Evolutionary conservation across 2,797 vertebrate species (phyloP).

Genomic region (Syndactyla subalaris): DNA sequence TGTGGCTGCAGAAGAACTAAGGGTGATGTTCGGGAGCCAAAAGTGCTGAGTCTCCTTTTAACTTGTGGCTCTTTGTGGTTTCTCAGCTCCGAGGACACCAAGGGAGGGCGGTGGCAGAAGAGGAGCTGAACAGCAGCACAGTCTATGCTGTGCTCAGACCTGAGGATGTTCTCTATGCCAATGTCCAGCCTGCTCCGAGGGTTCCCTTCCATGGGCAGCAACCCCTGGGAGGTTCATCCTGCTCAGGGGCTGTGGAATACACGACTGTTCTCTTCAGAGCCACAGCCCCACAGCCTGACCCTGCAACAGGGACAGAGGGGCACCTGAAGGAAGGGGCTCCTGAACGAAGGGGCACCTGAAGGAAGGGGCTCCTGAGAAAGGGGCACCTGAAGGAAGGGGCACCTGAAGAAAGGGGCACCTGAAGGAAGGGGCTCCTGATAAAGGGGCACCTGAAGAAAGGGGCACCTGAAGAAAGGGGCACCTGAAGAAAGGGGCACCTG

Average conservation of each 20-base stretch:
- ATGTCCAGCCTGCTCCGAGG: background rate
- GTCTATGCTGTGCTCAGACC: background rate
- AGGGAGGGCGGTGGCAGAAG: background rate
- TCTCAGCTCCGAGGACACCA: background rate
- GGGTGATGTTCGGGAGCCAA: background rate
- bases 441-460: too few species aligned
- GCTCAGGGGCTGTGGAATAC: conserved; percentile 18
- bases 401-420: too few species aligned
- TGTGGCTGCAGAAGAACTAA: background rate
- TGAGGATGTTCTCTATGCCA: background rate
- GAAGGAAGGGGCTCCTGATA: too few species aligned
- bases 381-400: too few species aligned
- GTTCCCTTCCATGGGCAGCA: background rate
- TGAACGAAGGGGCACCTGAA: too few species aligned
- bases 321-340: background rate
- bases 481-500: too few species aligned
- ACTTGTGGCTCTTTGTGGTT: background rate
- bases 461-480: too few species aligned
- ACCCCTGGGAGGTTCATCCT: background rate
- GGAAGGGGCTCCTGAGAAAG: too few species aligned
- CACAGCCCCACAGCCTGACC: background rate
- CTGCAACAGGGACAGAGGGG: background rate
- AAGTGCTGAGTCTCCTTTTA: background rate
- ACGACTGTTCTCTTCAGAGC: background rate
- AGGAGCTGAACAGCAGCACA: background rate